Percentiles rank a stretch among this genome's conserved stretches.
phyloP scores from a whole-genome alignment of 2,113 vertebrate species.

The Mobula birostris region DNA sequence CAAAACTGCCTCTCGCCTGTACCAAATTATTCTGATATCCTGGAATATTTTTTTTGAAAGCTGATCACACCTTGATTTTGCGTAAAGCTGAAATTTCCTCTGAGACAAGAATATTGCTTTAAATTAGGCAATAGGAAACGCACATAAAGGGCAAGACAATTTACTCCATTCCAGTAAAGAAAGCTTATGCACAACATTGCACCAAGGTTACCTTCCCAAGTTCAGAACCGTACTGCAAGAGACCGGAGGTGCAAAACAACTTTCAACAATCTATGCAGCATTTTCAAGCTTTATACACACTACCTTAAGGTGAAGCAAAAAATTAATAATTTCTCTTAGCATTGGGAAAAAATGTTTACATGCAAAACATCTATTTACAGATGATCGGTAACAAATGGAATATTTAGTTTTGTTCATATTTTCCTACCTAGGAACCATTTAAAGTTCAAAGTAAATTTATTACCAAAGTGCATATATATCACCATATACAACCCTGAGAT shows the following conservation, averaged over 20 bases:
- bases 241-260: neutral
- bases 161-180: neutral
- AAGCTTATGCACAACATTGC: neutral
- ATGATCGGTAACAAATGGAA: neutral
- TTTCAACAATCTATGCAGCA: neutral
- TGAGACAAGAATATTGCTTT: neutral
- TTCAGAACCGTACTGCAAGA: neutral
- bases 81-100: neutral
- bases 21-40: neutral
- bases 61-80: neutral
- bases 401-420: neutral
- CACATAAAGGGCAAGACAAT: neutral
- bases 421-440: neutral
- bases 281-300: neutral
- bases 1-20: neutral
- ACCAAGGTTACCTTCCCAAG: neutral
- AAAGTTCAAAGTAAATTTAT: too few relatives aligned
- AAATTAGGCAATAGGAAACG: neutral
- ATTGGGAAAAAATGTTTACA: neutral
- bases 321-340: neutral
- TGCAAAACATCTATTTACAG: neutral
- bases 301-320: neutral
- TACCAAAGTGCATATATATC: too few relatives aligned
- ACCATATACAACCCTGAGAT: too few relatives aligned
- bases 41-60: neutral